Conservation (phyloP, 1,140 invertebrate genomes). For the Ceratoteleas bidentatus region DNA sequence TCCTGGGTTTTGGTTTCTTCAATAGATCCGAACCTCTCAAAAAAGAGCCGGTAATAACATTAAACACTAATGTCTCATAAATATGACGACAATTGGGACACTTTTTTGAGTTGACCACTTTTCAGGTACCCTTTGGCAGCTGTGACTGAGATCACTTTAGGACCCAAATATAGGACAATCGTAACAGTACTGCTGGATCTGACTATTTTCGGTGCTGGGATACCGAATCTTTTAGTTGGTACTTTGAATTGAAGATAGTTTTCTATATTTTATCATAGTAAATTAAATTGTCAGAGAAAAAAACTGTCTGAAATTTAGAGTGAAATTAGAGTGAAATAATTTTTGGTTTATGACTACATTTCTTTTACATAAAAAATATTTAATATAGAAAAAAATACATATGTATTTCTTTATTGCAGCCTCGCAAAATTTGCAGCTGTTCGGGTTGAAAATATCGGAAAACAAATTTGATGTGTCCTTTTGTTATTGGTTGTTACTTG, state of each 20-base stretch:
- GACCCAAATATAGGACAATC: slow-evolving; percentile 81
- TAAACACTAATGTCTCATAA: not conserved
- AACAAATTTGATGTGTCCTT: slow-evolving; percentile 85
- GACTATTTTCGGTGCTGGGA: slow-evolving; percentile 87
- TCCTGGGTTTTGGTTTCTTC: slow-evolving; percentile 88
- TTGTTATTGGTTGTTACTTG: slow-evolving; percentile 88
- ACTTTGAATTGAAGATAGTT: slow-evolving; percentile 66
- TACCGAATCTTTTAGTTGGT: slow-evolving; percentile 90
- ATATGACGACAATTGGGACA: not conserved
- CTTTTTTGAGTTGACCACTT: not conserved
- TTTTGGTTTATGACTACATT: too few species aligned
- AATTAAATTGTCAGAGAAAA: not conserved
- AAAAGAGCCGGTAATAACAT: slow-evolving; percentile 83
- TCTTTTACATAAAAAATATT: too few species aligned
- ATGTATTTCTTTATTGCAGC: slow-evolving; percentile 84
- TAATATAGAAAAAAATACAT: too few species aligned
- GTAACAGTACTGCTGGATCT: slow-evolving; percentile 87
- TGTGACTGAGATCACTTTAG: slow-evolving; percentile 87
- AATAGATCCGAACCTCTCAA: slow-evolving; percentile 85
- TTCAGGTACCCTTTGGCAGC: slow-evolving; percentile 88
- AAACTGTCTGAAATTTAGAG: not conserved
- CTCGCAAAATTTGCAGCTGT: slow-evolving; percentile 88
- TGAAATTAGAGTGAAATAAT: too few species aligned
- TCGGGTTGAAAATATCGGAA: slow-evolving; percentile 85
- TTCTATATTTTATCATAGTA: too few species aligned